phyloP scores from a whole-genome alignment of 2,888 invertebrate species.

The Acanthoscelides obtectus region DNA sequence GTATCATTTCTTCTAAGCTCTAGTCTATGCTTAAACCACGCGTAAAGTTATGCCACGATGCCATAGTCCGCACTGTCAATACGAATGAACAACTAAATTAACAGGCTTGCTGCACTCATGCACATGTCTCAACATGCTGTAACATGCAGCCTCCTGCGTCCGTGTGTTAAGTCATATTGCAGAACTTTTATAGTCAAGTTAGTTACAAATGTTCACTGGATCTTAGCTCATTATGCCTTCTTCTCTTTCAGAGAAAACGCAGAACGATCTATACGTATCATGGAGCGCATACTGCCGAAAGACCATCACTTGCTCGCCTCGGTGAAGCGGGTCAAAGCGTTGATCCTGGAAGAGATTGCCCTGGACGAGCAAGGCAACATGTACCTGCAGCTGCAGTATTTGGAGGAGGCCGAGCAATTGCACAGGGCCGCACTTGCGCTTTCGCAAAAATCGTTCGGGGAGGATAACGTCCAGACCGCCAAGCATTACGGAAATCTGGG shows the following conservation, averaged over 20 bases:
- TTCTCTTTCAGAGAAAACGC: constrained; percentile 63
- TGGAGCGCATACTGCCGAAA: constrained; percentile 72
- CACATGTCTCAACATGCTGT: too few species aligned
- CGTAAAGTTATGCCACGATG: too few species aligned
- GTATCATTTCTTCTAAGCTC: too few species aligned
- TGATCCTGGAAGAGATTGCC: constrained; percentile 91
- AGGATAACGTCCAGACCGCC: constrained; percentile 91
- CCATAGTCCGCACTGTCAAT: too few species aligned
- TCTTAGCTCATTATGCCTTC: neutral
- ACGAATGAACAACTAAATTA: too few species aligned
- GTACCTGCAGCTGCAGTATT: constrained; percentile 47
- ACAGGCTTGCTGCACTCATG: too few species aligned
- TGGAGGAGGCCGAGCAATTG: constrained; percentile 76
- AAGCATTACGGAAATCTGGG: constrained; percentile 96
- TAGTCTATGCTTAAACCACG: too few species aligned
- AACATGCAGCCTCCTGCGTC: too few species aligned
- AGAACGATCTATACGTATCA: constrained; percentile 75
- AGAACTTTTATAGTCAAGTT: too few species aligned
- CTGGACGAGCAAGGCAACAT: constrained; percentile 61
- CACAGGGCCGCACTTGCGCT: constrained; percentile 79
- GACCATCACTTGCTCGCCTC: constrained; percentile 85
- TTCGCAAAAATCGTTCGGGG: constrained; percentile 80
- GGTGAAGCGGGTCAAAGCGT: constrained; percentile 85
- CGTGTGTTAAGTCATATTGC: too few species aligned
- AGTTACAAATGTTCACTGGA: too few species aligned